Percentiles rank a stretch among this genome's conserved stretches.
Conservation (phyloP, 1,140 invertebrate genomes). For the Pseudomyrmex cubaensis region DNA sequence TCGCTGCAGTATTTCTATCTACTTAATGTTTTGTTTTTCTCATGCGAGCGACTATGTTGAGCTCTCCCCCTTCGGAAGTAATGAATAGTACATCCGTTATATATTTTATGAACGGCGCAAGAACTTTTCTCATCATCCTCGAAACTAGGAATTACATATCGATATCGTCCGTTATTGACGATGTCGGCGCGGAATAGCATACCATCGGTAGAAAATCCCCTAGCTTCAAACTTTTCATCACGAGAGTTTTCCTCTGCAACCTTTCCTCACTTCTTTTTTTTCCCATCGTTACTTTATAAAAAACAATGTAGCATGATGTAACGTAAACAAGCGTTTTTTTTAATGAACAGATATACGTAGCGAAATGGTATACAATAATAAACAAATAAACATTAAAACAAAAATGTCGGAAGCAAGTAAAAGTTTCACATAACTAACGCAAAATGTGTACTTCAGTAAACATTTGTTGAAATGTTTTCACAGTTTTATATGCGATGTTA, state of each 20-base stretch:
- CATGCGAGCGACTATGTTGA: slow-evolving; percentile 32
- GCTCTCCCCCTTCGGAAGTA: slow-evolving; percentile 45
- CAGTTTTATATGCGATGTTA: background rate
- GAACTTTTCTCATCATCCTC: slow-evolving; percentile 67
- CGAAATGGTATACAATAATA: too few species aligned
- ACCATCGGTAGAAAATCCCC: slow-evolving; percentile 41
- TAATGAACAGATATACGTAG: too few species aligned
- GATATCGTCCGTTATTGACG: slow-evolving; percentile 55
- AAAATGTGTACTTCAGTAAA: background rate
- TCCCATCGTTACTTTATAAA: background rate
- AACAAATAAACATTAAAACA: background rate
- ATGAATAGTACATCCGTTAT: slow-evolving; percentile 60
- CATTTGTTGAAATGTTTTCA: slow-evolving; percentile 1
- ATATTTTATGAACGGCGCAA: slow-evolving; percentile 60
- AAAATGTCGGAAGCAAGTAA: background rate
- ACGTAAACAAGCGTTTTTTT: slow-evolving; percentile 15
- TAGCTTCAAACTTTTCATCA: slow-evolving; percentile 53
- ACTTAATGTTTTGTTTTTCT: slow-evolving; percentile 61
- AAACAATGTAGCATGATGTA: background rate
- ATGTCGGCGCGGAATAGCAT: slow-evolving; percentile 43
- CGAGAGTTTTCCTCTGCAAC: slow-evolving; percentile 18
- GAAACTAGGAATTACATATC: slow-evolving; percentile 63
- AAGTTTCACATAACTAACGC: too few species aligned
- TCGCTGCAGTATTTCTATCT: slow-evolving; percentile 54
- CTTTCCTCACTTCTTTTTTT: slow-evolving; percentile 20